These are phyloP conservation scores for Apostichopus parvimensis DNA, from an alignment of 35 echinoderm and acorn worm species.

Conservation along the genomic window DNA sequence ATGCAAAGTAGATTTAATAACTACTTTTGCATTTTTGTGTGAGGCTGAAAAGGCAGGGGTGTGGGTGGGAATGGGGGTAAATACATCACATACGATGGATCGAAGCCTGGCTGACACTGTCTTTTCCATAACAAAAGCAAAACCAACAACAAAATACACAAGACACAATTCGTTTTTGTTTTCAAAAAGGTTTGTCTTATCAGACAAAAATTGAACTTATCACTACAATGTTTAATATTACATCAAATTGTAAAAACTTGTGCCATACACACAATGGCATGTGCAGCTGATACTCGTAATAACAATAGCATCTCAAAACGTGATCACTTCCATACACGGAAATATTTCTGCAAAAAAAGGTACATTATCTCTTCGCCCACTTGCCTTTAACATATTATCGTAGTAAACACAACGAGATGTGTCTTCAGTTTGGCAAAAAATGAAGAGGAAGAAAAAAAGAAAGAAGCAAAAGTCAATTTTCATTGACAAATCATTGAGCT, in stretches of 20 bases:
- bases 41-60: too few species aligned
- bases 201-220: slow-evolving; percentile 44
- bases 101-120: too few species aligned
- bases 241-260: slow-evolving; percentile 39
- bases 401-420: neutral
- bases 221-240: slow-evolving; percentile 54
- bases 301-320: neutral
- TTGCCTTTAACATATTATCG: neutral
- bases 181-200: slow-evolving; percentile 40
- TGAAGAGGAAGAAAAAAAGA: too few species aligned
- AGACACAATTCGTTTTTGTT: neutral
- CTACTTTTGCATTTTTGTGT: too few species aligned
- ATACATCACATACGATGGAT: too few species aligned
- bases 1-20: too few species aligned
- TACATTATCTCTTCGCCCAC: neutral
- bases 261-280: slow-evolving; percentile 34
- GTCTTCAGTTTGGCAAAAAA: neutral
- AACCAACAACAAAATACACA: neutral
- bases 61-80: too few species aligned
- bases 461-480: too few species aligned
- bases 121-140: neutral
- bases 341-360: neutral
- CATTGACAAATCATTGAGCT: too few species aligned
- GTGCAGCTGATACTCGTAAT: slow-evolving; percentile 32
- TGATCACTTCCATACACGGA: too few species aligned